phyloP scores from a whole-genome alignment of 2,113 vertebrate species.

The Lethenteron camtschaticum region DNA sequence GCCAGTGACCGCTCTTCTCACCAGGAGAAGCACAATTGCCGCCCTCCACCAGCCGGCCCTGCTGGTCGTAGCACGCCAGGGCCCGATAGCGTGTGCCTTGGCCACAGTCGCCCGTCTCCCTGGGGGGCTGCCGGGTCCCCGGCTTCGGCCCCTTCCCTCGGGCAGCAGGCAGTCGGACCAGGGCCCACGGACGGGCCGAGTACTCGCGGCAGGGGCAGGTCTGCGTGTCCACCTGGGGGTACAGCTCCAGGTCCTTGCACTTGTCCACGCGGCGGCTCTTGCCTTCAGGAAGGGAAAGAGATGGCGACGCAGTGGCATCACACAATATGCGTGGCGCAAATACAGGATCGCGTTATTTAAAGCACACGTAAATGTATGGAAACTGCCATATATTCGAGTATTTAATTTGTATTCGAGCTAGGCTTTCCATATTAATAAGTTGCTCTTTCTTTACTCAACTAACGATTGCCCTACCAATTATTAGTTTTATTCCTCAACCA shows the following conservation, averaged over 20 bases:
- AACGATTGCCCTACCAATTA: too few species aligned
- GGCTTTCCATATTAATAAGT: not conserved
- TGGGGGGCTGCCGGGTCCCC: not conserved
- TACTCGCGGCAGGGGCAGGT: constrained; percentile 92
- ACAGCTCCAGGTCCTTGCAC: constrained; percentile 70
- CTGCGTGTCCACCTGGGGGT: constrained; percentile 78
- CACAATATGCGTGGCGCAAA: too few species aligned
- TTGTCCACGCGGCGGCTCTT: constrained; percentile 92
- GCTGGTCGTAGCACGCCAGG: not conserved
- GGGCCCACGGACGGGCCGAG: constrained; percentile 75
- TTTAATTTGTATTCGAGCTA: not conserved
- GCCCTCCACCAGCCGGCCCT: not conserved
- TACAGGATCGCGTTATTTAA: not conserved
- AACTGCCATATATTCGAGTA: not conserved
- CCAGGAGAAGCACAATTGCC: too few species aligned
- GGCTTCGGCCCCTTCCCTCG: constrained; percentile 24
- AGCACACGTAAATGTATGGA: not conserved
- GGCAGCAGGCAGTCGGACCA: constrained; percentile 95
- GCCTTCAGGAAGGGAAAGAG: constrained; percentile 22
- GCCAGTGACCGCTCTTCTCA: too few species aligned
- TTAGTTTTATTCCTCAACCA: too few species aligned
- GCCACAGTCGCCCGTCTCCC: not conserved
- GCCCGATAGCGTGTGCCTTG: not conserved
- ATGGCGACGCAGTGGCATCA: too few species aligned
- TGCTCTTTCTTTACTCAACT: too few species aligned